phyloP scores from a whole-genome alignment of 2,797 vertebrate species.

The Benthosema pterotum region DNA sequence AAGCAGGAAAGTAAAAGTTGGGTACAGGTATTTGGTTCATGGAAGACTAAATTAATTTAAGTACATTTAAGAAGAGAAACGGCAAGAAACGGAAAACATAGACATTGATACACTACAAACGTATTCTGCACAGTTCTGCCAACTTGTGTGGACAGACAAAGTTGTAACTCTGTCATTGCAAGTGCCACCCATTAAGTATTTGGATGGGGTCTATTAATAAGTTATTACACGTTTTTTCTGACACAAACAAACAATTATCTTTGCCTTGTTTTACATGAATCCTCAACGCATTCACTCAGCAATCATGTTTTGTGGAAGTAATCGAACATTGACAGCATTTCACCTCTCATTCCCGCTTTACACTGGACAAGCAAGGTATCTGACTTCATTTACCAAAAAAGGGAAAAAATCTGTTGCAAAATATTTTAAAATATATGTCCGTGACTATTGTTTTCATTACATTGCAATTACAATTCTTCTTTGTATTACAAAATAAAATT shows the following conservation, averaged over 20 bases:
- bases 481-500: slow-evolving; percentile 82
- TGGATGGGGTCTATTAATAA: slow-evolving; percentile 44
- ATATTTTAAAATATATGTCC: slow-evolving; percentile 78
- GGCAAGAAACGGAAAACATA: slow-evolving; percentile 64
- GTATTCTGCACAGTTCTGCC: slow-evolving; percentile 54
- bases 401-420: slow-evolving; percentile 68
- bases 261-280: slow-evolving; percentile 59
- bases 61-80: slow-evolving; percentile 70
- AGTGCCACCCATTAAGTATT: slow-evolving; percentile 40
- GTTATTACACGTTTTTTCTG: slow-evolving; percentile 55
- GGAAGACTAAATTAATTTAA: slow-evolving; percentile 83
- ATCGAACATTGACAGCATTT: slow-evolving; percentile 55
- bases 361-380: slow-evolving; percentile 59
- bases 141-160: slow-evolving; percentile 42
- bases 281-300: slow-evolving; percentile 52
- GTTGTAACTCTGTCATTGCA: slow-evolving; percentile 46
- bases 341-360: slow-evolving; percentile 54
- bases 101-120: slow-evolving; percentile 64
- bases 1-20: slow-evolving; percentile 76
- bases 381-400: slow-evolving; percentile 65
- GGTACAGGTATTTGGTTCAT: slow-evolving; percentile 83
- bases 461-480: slow-evolving; percentile 75
- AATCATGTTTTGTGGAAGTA: slow-evolving; percentile 54
- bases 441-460: slow-evolving; percentile 72
- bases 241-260: slow-evolving; percentile 67